Evolutionary conservation across 37 sponge, comb jelly and placozoan species (phyloP).

Genomic region (Lycopodina hypogea): DNA sequence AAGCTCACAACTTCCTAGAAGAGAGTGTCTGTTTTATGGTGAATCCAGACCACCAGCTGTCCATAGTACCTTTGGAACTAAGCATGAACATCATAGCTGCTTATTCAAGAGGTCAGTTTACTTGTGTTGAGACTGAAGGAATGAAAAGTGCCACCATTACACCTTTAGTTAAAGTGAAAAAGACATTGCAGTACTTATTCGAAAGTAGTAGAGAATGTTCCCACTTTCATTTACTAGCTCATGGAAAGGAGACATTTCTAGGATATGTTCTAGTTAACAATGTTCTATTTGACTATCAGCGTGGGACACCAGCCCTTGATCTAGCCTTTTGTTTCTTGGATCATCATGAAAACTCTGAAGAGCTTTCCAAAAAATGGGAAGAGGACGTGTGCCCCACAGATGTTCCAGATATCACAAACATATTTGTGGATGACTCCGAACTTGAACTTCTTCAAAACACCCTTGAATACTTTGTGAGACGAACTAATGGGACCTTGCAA

Average conservation of each 20-base stretch:
- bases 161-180: no score
- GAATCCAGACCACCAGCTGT: not conserved
- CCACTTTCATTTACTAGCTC: not conserved
- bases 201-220: not conserved
- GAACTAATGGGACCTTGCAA: not conserved
- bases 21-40: not conserved
- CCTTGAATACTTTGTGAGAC: conserved; percentile 10
- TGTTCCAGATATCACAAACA: not conserved
- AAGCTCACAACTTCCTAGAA: not conserved
- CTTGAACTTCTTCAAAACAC: conserved; percentile 10
- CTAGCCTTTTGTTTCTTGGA: conserved; percentile 7
- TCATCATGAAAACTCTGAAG: not conserved
- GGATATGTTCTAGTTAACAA: conserved; percentile 1
- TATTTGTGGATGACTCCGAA: conserved; percentile 7
- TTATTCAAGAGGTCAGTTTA: no score
- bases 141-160: no score
- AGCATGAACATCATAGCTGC: no score
- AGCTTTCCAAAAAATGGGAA: not conserved
- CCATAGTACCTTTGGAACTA: not conserved
- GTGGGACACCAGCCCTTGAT: conserved; percentile 20
- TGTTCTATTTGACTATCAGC: not conserved
- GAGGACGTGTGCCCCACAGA: no score
- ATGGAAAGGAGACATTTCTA: conserved; percentile 4
- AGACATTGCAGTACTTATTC: no score
- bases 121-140: no score